phyloP scores from a whole-genome alignment of 2,888 invertebrate species.

The Synanthedon tipuliformis region DNA sequence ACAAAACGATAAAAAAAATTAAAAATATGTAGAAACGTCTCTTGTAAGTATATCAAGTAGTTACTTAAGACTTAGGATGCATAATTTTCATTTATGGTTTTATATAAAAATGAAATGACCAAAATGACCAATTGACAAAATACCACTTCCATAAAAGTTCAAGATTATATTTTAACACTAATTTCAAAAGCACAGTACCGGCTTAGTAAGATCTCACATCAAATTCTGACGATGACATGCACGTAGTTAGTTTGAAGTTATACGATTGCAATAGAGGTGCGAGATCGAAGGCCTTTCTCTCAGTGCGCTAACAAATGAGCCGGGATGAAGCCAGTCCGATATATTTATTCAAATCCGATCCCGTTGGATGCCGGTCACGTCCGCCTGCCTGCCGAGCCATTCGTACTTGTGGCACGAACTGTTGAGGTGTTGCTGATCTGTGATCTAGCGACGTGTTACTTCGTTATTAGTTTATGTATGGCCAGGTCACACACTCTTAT shows the following conservation, averaged over 20 bases:
- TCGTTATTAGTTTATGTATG: conserved; percentile 19
- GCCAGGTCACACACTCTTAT: conserved; percentile 2
- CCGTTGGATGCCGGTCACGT: conserved; percentile 45
- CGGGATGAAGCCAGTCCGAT: conserved; percentile 40
- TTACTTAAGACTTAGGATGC: no score
- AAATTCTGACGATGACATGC: no score
- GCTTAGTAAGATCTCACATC: no score
- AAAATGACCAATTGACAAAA: no score
- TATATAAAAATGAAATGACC: no score
- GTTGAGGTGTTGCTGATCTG: conserved; percentile 37
- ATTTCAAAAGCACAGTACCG: no score
- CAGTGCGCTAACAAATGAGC: conserved; percentile 48
- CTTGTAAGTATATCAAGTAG: no score
- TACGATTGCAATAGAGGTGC: conserved; percentile 24
- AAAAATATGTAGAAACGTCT: no score
- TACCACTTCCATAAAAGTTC: no score
- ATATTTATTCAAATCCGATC: conserved; percentile 61
- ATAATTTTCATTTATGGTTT: no score
- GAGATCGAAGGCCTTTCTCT: conserved; percentile 59
- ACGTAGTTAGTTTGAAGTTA: not conserved
- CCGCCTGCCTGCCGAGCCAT: conserved; percentile 20
- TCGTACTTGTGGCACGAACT: conserved; percentile 39
- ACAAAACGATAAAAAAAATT: no score
- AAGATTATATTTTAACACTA: no score
- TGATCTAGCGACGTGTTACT: conserved; percentile 24